Conservation (phyloP, 2,888 invertebrate genomes). For the Ptychoptera contaminata region DNA sequence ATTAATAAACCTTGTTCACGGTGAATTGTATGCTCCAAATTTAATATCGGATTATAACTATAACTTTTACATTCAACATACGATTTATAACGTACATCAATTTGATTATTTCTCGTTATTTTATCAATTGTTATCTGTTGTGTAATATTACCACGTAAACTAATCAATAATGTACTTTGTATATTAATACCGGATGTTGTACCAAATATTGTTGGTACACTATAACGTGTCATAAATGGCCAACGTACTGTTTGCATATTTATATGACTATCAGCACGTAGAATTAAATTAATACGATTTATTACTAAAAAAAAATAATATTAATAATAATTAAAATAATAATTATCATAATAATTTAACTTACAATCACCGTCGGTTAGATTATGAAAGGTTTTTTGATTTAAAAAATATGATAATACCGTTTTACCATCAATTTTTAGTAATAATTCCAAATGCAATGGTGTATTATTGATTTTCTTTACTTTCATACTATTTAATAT, state of each 20-base stretch:
- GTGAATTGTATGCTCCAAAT: slow-evolving; percentile 46
- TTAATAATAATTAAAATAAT: background rate
- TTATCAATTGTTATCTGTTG: slow-evolving; percentile 38
- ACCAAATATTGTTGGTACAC: slow-evolving; percentile 42
- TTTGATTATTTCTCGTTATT: slow-evolving; percentile 43
- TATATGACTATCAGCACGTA: slow-evolving; percentile 43
- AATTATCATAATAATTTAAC: slow-evolving; percentile 16
- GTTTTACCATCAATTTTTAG: slow-evolving; percentile 50
- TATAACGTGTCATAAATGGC: slow-evolving; percentile 36
- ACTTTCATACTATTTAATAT: slow-evolving; percentile 33
- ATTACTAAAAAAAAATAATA: slow-evolving; percentile 35
- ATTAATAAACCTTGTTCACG: slow-evolving; percentile 52
- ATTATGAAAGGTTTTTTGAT: slow-evolving; percentile 44
- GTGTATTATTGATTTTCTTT: slow-evolving; percentile 28
- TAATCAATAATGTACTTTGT: slow-evolving; percentile 37
- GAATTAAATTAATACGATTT: slow-evolving; percentile 37
- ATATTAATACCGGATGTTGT: slow-evolving; percentile 35
- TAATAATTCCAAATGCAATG: slow-evolving; percentile 50
- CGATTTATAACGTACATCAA: slow-evolving; percentile 40
- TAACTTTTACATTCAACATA: slow-evolving; percentile 33
- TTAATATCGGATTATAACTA: slow-evolving; percentile 45
- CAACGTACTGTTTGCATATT: slow-evolving; percentile 41
- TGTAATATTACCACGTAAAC: slow-evolving; percentile 52
- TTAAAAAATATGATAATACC: slow-evolving; percentile 47
- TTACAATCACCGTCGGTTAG: slow-evolving; percentile 45